phyloP scores from a whole-genome alignment of 2,888 invertebrate genomes.

The Molorchus minor region DNA sequence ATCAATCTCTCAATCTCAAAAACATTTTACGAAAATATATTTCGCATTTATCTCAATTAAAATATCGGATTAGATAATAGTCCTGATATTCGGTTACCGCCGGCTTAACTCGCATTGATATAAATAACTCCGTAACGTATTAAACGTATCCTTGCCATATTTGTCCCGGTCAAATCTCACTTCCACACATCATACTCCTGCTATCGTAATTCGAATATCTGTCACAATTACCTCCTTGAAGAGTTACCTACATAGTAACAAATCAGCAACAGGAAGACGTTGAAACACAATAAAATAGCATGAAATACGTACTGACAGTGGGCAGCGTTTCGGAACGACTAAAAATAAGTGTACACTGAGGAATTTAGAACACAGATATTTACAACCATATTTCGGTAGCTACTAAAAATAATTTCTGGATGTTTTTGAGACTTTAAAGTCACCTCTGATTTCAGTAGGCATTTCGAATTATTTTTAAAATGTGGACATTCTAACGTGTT shows the following conservation, averaged over 20 bases:
- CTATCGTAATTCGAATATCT: constrained; percentile 10
- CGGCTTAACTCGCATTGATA: constrained; percentile 44
- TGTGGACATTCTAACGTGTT: too few species aligned
- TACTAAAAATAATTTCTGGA: constrained; percentile 42
- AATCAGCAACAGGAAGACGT: neutral
- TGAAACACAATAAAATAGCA: neutral
- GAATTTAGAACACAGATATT: constrained; percentile 38
- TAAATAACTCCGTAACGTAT: constrained; percentile 48
- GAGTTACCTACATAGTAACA: neutral
- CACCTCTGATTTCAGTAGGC: constrained; percentile 8
- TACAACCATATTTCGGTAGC: constrained; percentile 33
- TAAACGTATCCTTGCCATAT: constrained; percentile 50
- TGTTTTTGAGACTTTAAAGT: constrained; percentile 34
- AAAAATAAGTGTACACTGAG: constrained; percentile 35
- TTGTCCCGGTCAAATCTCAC: constrained; percentile 47
- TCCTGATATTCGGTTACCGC: constrained; percentile 36
- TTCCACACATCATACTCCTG: constrained; percentile 24
- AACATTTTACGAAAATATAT: neutral
- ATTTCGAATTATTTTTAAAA: neutral
- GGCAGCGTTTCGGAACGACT: constrained; percentile 18
- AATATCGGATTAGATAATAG: constrained; percentile 44
- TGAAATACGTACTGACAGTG: neutral
- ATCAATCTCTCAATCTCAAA: neutral
- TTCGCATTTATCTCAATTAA: constrained; percentile 6
- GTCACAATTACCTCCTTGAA: constrained; percentile 11